These are phyloP conservation scores for Nemopilema nomurai DNA, from an alignment of 30 jellyfish, hydroid and myxozoan genomes.

Conservation along the genomic window DNA sequence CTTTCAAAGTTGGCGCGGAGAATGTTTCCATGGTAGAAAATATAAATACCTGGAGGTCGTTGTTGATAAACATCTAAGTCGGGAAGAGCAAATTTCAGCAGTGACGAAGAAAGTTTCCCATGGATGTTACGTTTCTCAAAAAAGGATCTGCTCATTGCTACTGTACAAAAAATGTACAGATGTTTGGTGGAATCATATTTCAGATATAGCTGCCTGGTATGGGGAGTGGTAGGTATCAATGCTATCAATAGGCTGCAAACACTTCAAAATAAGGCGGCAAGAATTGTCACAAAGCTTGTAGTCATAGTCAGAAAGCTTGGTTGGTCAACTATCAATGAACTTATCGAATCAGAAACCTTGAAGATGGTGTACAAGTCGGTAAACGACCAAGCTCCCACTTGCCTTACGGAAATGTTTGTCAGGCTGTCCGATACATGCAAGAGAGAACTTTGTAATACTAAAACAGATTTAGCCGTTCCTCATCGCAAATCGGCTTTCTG, in stretches of 20 bases:
- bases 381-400: too few relatives aligned
- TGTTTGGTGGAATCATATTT: background rate
- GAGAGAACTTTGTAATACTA: too few relatives aligned
- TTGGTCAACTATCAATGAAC: too few relatives aligned
- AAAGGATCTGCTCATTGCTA: constrained; percentile 2
- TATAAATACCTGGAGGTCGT: constrained; percentile 11
- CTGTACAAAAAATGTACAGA: constrained; percentile 13
- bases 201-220: background rate
- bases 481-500: background rate
- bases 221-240: background rate
- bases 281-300: background rate
- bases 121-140: constrained; percentile 16
- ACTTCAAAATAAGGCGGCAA: background rate
- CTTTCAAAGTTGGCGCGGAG: constrained; percentile 15
- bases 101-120: constrained; percentile 17
- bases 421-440: too few relatives aligned
- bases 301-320: constrained; percentile 13
- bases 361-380: too few relatives aligned
- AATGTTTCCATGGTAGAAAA: constrained; percentile 8
- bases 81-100: too few relatives aligned
- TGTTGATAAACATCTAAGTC: background rate
- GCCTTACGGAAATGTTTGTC: too few relatives aligned
- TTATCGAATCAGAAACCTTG: too few relatives aligned
- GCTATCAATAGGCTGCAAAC: background rate
- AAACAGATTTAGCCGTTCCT: too few relatives aligned